phyloP scores from a whole-genome alignment of 2,888 invertebrate species.

The Lamproptera curius region DNA sequence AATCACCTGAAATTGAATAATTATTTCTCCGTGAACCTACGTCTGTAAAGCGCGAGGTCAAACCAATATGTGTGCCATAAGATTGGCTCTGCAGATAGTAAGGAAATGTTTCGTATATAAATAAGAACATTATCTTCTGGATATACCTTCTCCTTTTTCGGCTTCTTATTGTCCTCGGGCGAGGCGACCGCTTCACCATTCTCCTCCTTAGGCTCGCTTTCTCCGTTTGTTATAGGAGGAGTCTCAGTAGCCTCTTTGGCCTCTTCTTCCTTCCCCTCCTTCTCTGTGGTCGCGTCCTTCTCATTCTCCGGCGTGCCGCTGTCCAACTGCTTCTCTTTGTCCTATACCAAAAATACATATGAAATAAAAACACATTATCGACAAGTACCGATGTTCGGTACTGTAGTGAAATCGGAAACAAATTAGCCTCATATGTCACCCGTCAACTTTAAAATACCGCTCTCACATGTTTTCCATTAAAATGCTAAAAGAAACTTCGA shows the following conservation, averaged over 20 bases:
- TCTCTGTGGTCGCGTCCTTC: conserved; percentile 83
- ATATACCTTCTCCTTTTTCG: conserved; percentile 83
- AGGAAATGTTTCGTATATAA: too few relatives aligned
- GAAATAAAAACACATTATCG: too few relatives aligned
- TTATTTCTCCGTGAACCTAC: too few relatives aligned
- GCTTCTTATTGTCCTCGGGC: conserved; percentile 76
- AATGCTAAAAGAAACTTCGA: too few relatives aligned
- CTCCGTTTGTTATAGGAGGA: conserved; percentile 58
- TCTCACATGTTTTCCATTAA: too few relatives aligned
- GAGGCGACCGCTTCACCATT: conserved; percentile 56
- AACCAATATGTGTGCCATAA: too few relatives aligned
- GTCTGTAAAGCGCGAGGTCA: too few relatives aligned
- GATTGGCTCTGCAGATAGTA: too few relatives aligned
- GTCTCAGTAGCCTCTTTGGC: conserved; percentile 43
- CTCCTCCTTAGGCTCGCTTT: conserved; percentile 61
- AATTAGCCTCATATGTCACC: neutral
- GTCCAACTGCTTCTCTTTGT: conserved; percentile 78
- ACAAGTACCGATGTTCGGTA: too few relatives aligned
- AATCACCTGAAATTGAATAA: too few relatives aligned
- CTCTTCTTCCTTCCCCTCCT: conserved; percentile 65
- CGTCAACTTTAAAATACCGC: neutral
- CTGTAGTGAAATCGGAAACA: neutral
- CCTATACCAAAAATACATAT: conserved; percentile 64
- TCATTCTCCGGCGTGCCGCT: conserved; percentile 80
- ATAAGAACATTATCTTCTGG: too few relatives aligned